Percentiles rank a stretch among this genome's conserved stretches.
phyloP scores from a whole-genome alignment of 2,888 invertebrate species.

The Drosophila subsilvestris region DNA sequence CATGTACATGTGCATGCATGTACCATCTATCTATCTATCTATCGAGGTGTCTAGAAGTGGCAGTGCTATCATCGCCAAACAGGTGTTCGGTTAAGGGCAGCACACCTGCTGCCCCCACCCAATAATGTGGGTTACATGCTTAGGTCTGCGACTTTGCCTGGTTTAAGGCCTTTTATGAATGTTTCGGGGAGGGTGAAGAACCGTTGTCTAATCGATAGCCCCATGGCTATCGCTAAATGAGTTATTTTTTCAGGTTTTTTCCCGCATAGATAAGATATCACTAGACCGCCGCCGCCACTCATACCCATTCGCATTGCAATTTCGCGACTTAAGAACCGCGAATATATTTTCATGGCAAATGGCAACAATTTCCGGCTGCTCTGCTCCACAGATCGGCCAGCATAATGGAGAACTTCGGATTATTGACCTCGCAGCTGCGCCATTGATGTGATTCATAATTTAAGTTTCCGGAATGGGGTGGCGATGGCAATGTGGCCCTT shows the following conservation, averaged over 20 bases:
- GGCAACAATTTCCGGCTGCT: conserved; percentile 24
- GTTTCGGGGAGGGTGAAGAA: conserved; percentile 13
- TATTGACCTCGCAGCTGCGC: conserved; percentile 7
- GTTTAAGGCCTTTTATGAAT: conserved; percentile 53
- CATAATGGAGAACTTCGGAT: conserved; percentile 22
- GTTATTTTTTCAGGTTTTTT: conserved; percentile 26
- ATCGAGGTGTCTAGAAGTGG: background rate
- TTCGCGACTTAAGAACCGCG: background rate
- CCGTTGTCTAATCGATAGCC: conserved; percentile 38
- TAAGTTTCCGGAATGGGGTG: background rate
- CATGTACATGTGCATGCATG: conserved; percentile 25
- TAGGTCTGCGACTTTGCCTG: conserved; percentile 5
- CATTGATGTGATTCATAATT: background rate
- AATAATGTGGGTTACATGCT: conserved; percentile 22
- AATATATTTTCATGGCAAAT: conserved; percentile 1
- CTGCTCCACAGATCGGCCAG: background rate
- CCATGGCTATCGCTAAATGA: conserved; percentile 36
- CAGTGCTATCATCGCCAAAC: conserved; percentile 23
- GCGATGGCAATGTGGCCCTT: conserved; percentile 16
- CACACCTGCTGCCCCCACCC: conserved; percentile 31
- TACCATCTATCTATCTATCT: background rate
- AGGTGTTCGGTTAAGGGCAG: conserved; percentile 55
- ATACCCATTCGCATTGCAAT: conserved; percentile 16
- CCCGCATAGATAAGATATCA: conserved; percentile 27
- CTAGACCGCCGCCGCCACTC: background rate